Percentiles rank a stretch among this genome's conserved stretches.
These are phyloP conservation scores for Antennarius striatus DNA, from an alignment of 2,113 vertebrate species.

Conservation along the genomic window DNA sequence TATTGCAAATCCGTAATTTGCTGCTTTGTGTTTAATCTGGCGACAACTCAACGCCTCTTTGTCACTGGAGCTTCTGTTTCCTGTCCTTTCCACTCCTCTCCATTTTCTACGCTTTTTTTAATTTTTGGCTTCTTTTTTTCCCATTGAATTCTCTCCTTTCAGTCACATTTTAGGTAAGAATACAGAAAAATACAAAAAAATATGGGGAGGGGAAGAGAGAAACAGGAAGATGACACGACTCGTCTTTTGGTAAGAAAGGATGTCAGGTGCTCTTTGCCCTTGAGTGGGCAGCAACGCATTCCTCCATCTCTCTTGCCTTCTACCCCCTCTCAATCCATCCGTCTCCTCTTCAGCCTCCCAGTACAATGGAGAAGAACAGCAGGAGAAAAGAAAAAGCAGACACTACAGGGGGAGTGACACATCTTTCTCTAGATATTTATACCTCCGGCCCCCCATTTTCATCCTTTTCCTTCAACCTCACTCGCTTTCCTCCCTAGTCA, in stretches of 20 bases:
- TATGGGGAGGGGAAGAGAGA: not conserved
- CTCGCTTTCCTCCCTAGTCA: slow-evolving; percentile 4
- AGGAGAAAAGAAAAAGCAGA: slow-evolving; percentile 24
- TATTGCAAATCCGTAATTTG: too few species aligned
- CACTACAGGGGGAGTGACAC: slow-evolving; percentile 36
- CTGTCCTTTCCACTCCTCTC: too few species aligned
- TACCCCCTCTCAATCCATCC: slow-evolving; percentile 37
- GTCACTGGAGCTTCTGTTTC: too few species aligned
- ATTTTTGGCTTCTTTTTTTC: too few species aligned
- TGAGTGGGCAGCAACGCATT: slow-evolving; percentile 59
- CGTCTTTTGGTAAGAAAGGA: slow-evolving; percentile 27
- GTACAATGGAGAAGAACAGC: slow-evolving; percentile 41
- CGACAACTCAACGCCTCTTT: too few species aligned
- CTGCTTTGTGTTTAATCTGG: too few species aligned
- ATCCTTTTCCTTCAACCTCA: not conserved
- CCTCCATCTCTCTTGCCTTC: slow-evolving; percentile 34
- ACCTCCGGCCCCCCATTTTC: slow-evolving; percentile 1
- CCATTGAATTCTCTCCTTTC: too few species aligned
- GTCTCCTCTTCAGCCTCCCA: slow-evolving; percentile 43
- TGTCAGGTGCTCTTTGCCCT: slow-evolving; percentile 68
- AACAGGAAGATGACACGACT: slow-evolving; percentile 23
- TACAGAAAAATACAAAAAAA: slow-evolving; percentile 6
- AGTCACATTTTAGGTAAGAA: slow-evolving; percentile 6
- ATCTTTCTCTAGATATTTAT: slow-evolving; percentile 50
- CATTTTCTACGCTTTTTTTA: too few species aligned